Evolutionary conservation across 1,140 invertebrate species (phyloP).

Genomic region (Radopholus similis): DNA sequence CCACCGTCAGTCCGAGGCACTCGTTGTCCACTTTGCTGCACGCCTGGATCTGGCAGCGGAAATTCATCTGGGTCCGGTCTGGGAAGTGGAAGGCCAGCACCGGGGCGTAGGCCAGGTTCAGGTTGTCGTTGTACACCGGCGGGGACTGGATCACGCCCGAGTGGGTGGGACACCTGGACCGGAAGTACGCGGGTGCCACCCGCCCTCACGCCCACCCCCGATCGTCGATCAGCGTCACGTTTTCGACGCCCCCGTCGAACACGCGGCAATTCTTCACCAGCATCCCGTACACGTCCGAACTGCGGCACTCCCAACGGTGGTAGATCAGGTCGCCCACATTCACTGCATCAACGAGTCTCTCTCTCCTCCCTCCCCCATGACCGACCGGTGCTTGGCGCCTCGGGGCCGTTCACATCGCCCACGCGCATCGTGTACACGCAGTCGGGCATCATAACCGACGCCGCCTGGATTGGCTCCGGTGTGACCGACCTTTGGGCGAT

Average conservation of each 20-base stretch:
- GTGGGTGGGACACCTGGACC: slow-evolving; percentile 36
- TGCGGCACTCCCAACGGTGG: slow-evolving; percentile 52
- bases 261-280: slow-evolving; percentile 48
- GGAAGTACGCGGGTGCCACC: neutral
- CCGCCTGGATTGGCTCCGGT: slow-evolving; percentile 25
- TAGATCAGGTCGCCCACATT: slow-evolving; percentile 45
- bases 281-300: slow-evolving; percentile 47
- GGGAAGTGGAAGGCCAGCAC: slow-evolving; percentile 49
- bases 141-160: slow-evolving; percentile 33
- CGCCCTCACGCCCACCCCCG: slow-evolving; percentile 28
- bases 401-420: slow-evolving; percentile 44
- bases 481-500: slow-evolving; percentile 15
- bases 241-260: slow-evolving; percentile 35
- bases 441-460: slow-evolving; percentile 40
- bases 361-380: neutral
- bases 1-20: slow-evolving; percentile 42
- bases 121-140: slow-evolving; percentile 28
- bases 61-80: slow-evolving; percentile 39
- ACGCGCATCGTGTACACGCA: slow-evolving; percentile 44
- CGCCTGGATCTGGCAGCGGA: slow-evolving; percentile 45
- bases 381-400: slow-evolving; percentile 5
- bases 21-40: slow-evolving; percentile 45
- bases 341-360: slow-evolving; percentile 14
- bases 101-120: slow-evolving; percentile 43
- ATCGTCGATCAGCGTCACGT: slow-evolving; percentile 35